These are phyloP conservation scores for Ianthella basta DNA, from an alignment of 37 sponge, comb jelly and placozoan genomes.

Conservation along the genomic window DNA sequence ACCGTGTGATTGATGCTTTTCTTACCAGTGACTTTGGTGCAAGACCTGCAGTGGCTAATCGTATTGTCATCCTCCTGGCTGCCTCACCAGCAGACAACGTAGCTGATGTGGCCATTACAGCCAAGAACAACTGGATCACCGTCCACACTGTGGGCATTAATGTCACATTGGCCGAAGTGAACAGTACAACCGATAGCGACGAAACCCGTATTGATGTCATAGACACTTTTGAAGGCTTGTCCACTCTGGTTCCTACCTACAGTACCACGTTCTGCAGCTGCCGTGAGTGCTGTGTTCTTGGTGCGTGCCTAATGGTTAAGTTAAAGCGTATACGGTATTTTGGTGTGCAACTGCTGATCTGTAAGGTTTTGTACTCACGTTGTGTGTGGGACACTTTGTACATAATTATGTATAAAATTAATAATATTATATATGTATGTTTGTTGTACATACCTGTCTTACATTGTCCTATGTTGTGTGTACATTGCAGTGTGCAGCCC, in stretches of 20 bases:
- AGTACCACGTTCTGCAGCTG: not conserved
- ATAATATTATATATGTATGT: not conserved
- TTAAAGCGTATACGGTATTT: no score
- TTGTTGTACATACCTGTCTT: no score
- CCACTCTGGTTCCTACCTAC: not conserved
- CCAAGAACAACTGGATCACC: not conserved
- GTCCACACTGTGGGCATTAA: not conserved
- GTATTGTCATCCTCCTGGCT: constrained; percentile 9
- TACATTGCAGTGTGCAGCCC: constrained; percentile 8
- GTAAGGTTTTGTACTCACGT: no score
- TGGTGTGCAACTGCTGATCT: no score
- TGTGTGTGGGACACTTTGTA: no score
- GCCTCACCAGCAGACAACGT: not conserved
- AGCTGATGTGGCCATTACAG: not conserved
- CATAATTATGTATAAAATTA: no score
- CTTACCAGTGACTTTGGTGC: constrained; percentile 4
- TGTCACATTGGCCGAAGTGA: not conserved
- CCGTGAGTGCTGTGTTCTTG: constrained; percentile 1
- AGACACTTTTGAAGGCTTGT: not conserved
- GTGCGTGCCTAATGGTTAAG: no score
- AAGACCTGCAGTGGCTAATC: not conserved
- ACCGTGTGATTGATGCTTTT: not conserved
- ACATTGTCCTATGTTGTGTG: no score
- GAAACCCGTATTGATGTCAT: not conserved
- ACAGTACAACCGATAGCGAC: not conserved